Base-by-base conservation (phyloP, 1,140 invertebrate genomes). In the Aphelinus atriplicis region DNA sequence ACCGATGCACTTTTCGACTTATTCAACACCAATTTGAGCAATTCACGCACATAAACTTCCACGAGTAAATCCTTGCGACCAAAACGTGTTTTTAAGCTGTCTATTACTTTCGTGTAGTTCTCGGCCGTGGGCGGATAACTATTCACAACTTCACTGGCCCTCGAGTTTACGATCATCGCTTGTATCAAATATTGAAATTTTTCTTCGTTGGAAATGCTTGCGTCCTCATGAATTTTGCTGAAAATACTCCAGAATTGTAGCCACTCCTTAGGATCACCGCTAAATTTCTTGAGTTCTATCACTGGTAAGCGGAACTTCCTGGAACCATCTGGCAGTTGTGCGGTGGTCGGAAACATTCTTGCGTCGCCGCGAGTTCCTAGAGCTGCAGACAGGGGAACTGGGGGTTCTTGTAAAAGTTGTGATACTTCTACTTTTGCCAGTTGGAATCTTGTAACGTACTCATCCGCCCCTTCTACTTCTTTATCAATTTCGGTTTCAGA, bases 161-260 rank as follows among this genome's bases (percentile, higher is more conserved):
- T 56, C 7, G 80, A 78, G 3, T 46, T 58, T 45, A 42, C 42
- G 42, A 76, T 66, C 68, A 72, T 75, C 3, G 67, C n/a, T 48
- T 75, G 71, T 7, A 76, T 65, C 10, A 83, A 51, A 60, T 81
- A 80, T 7, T 81, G 71, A 62, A 85, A 83, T 63, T 85, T 86
- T 69, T 84, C 79, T 9, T 76, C 74, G 9, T 75, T 76, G 45
- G 74, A 61, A 0, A 86, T 55, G 3, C 66, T 64, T 10, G 47
- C 46, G 71, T 86, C 84, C 62, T 82, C 80, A 70, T 87, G 78
- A 10, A 87, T 83, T 47, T 82, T 81, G 50, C 80, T 79, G 64
- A 86, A 86, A 74, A 82, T 80, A 47, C 79, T 76, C 84, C 84
- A 87, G 75, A 85, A 87, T 3, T 74, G 58, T 4, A 87, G 60